Evolutionary conservation across 1,140 invertebrate species (phyloP).

Genomic region (Heliothis subflexa): DNA sequence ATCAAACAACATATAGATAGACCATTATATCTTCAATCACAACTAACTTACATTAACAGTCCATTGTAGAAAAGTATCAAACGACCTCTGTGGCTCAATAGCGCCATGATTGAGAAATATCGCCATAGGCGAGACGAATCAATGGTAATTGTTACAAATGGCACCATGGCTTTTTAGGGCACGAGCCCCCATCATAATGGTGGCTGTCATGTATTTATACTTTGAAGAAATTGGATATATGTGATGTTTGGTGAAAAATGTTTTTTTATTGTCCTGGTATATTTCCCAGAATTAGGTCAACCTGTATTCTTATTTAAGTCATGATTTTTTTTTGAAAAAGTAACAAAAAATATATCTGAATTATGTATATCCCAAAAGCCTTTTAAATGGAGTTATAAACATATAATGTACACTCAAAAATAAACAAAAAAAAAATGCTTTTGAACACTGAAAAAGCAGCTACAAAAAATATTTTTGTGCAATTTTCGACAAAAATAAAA

Average conservation of each 20-base stretch:
- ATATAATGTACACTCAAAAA: not conserved
- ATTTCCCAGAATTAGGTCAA: too few relatives aligned
- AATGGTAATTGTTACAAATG: constrained; percentile 74
- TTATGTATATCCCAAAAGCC: too few relatives aligned
- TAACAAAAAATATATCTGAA: too few relatives aligned
- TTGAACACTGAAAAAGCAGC: not conserved
- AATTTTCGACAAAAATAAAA: not conserved
- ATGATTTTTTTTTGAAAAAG: too few relatives aligned
- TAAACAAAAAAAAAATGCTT: not conserved
- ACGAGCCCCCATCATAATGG: not conserved
- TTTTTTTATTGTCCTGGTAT: not conserved
- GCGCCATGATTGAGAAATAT: constrained; percentile 75
- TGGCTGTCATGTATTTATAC: not conserved
- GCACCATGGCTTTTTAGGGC: constrained; percentile 52
- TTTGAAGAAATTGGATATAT: not conserved
- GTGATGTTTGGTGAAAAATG: not conserved
- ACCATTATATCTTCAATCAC: not conserved
- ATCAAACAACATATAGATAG: not conserved
- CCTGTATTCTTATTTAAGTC: too few relatives aligned
- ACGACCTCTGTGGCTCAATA: constrained; percentile 51
- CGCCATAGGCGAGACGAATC: constrained; percentile 58
- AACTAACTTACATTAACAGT: not conserved
- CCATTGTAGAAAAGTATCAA: constrained; percentile 11
- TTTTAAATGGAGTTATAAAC: too few relatives aligned
- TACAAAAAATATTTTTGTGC: not conserved